phyloP scores from a whole-genome alignment of 2,888 invertebrate species.

The Diadegma fenestrale region DNA sequence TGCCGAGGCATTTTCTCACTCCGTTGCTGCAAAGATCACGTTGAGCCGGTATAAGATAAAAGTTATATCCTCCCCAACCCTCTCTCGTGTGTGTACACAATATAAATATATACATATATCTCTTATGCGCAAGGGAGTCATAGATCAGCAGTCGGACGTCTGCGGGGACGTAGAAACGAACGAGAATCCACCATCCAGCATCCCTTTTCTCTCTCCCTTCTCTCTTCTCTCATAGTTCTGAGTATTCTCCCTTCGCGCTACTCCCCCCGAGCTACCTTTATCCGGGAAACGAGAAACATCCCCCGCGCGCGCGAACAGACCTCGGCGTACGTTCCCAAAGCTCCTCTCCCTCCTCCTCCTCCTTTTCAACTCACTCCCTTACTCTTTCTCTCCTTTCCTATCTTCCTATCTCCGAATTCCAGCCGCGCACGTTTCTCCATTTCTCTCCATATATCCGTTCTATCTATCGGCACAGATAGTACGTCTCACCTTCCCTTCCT shows the following conservation, averaged over 20 bases:
- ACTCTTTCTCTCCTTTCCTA: constrained; percentile 74
- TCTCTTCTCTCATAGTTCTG: constrained; percentile 74
- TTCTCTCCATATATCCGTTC: constrained; percentile 67
- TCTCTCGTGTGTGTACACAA: neutral
- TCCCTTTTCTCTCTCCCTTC: constrained; percentile 70
- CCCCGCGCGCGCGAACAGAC: constrained; percentile 31
- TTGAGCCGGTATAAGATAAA: constrained; percentile 80
- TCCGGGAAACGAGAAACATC: constrained; percentile 60
- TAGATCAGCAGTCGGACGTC: constrained; percentile 84
- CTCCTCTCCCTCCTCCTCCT: constrained; percentile 68
- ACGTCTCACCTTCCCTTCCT: constrained; percentile 56
- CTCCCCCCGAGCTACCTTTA: constrained; percentile 60
- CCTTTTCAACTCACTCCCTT: constrained; percentile 67
- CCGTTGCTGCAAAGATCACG: constrained; percentile 74
- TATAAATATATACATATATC: constrained; percentile 36
- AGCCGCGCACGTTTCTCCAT: constrained; percentile 74
- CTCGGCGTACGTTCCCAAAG: constrained; percentile 52
- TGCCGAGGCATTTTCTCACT: constrained; percentile 68
- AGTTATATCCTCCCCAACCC: constrained; percentile 80
- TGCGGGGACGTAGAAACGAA: constrained; percentile 82
- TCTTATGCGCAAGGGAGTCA: constrained; percentile 84
- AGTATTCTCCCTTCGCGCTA: constrained; percentile 68
- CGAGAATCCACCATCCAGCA: constrained; percentile 72
- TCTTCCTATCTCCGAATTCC: constrained; percentile 80
- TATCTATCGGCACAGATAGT: constrained; percentile 66